Conservation (phyloP, 2,113 vertebrate species). For the Petaurus breviceps region DNA sequence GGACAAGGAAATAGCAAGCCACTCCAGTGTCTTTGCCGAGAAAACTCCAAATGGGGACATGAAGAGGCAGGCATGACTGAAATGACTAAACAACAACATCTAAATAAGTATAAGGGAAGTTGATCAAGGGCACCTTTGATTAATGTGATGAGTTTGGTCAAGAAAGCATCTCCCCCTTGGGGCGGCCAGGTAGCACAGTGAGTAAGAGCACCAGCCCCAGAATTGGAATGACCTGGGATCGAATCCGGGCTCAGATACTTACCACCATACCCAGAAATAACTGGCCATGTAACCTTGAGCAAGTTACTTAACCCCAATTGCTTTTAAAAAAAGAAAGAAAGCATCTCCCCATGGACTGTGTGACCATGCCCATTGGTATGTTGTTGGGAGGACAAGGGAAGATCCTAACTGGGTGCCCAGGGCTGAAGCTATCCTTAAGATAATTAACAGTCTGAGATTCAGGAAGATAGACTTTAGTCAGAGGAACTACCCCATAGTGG, state of each 20-base stretch:
- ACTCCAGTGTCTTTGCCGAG: not conserved
- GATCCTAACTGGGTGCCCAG: not conserved
- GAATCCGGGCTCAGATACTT: too few species aligned
- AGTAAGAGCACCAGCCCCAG: too few species aligned
- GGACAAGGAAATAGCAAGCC: not conserved
- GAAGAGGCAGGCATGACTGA: not conserved
- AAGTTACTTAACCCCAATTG: too few species aligned
- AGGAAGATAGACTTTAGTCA: not conserved
- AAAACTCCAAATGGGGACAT: not conserved
- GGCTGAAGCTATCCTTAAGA: not conserved
- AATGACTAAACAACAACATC: not conserved
- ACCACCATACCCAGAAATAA: too few species aligned
- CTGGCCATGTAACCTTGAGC: too few species aligned
- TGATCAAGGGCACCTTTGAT: not conserved
- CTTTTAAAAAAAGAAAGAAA: too few species aligned
- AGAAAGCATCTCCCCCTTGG: not conserved
- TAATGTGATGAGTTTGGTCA: not conserved
- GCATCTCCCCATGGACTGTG: not conserved
- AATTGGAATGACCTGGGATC: too few species aligned
- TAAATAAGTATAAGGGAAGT: not conserved
- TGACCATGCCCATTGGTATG: not conserved
- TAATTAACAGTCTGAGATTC: not conserved
- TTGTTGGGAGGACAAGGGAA: not conserved
- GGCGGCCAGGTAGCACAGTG: too few species aligned
- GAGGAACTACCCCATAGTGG: not conserved